Evolutionary conservation across 2,113 vertebrate genomes (phyloP).

Genomic region (Elaphurus davidianus): DNA sequence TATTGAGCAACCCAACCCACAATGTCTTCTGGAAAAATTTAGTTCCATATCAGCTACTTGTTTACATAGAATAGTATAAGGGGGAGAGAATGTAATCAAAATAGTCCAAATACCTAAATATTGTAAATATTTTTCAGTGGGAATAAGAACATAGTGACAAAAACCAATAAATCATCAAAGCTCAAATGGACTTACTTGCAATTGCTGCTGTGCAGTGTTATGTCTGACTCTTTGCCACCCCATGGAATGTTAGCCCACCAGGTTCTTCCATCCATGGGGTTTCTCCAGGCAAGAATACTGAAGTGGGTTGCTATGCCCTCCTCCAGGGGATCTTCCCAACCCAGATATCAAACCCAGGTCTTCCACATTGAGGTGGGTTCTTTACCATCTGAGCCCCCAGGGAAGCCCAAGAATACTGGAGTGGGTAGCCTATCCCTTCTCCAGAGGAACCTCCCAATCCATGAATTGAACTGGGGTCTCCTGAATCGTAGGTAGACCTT

Average conservation of each 20-base stretch:
- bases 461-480: not conserved
- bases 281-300: not conserved
- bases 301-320: not conserved
- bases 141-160: not conserved
- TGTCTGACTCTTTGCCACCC: not conserved
- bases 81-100: not conserved
- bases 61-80: not conserved
- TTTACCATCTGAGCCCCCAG: not conserved
- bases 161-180: not conserved
- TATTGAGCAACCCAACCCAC: not conserved
- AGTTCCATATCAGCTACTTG: not conserved
- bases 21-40: not conserved
- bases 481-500: not conserved
- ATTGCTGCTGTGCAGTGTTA: not conserved
- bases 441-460: not conserved
- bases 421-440: not conserved
- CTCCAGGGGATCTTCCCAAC: not conserved
- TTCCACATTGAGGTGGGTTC: not conserved
- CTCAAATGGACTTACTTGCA: not conserved
- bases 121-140: not conserved
- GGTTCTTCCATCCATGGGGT: not conserved
- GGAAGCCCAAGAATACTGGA: not conserved
- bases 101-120: not conserved
- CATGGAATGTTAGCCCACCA: not conserved
- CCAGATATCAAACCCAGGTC: not conserved